A percentile compares a stretch with the other conserved stretches of the same genome.
These are phyloP conservation scores for Corythornis cristatus DNA, from an alignment of 2,113 vertebrate species.

Conservation along the genomic window DNA sequence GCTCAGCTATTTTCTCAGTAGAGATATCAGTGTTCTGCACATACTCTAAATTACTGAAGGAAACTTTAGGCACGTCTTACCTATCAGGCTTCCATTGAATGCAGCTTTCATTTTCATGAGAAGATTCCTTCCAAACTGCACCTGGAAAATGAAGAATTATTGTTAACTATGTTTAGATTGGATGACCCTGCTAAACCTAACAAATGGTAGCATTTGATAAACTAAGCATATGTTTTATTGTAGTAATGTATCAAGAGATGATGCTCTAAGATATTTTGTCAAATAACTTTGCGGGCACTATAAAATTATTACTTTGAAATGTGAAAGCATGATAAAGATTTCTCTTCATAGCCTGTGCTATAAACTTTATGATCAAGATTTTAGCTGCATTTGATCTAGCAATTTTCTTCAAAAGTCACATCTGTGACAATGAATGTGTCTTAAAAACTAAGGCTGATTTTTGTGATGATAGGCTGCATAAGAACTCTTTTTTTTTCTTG, in stretches of 20 bases:
- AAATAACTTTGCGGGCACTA: background rate
- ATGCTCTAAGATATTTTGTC: background rate
- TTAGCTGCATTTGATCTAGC: background rate
- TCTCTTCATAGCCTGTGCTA: background rate
- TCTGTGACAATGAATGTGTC: background rate
- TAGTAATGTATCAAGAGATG: background rate
- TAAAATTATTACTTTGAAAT: slow-evolving; percentile 5
- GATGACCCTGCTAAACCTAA: slow-evolving; percentile 34
- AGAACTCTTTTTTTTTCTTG: background rate
- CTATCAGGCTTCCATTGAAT: background rate
- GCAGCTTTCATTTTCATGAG: slow-evolving; percentile 6
- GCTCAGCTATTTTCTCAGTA: slow-evolving; percentile 69
- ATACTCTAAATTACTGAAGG: background rate
- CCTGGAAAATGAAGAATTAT: slow-evolving; percentile 4
- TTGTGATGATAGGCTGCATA: background rate
- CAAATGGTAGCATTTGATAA: slow-evolving; percentile 42
- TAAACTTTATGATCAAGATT: background rate
- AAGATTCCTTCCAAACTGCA: slow-evolving; percentile 27
- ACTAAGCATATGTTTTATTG: background rate
- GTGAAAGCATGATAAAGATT: background rate
- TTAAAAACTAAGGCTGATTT: background rate
- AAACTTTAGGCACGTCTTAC: slow-evolving; percentile 9
- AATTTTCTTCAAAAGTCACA: background rate
- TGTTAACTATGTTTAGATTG: background rate
- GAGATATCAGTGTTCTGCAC: slow-evolving; percentile 36